Percentiles rank a stretch among this genome's conserved stretches.
Evolutionary conservation across 2,113 vertebrate genomes (phyloP).

Genomic region (Sprattus sprattus): DNA sequence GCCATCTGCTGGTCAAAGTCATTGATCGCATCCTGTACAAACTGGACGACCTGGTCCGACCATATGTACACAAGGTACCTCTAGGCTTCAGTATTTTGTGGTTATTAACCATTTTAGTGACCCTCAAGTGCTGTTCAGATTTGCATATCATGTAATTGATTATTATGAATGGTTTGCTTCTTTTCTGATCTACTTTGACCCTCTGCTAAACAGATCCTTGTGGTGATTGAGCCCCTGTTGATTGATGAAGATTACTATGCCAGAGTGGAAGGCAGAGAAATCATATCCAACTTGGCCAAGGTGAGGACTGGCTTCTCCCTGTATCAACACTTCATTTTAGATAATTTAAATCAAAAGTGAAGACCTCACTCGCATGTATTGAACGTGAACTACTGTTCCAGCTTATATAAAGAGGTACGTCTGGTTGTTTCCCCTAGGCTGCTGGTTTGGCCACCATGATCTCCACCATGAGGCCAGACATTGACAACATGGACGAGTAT

Average conservation of each 20-base stretch:
- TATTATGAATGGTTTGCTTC: too few relatives aligned
- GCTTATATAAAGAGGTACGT: background rate
- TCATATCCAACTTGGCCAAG: slow-evolving; percentile 99
- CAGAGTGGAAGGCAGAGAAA: slow-evolving; percentile 97
- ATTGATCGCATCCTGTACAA: slow-evolving; percentile 98
- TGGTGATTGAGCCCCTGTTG: slow-evolving; percentile 94
- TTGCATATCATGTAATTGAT: background rate
- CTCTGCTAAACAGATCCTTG: slow-evolving; percentile 82
- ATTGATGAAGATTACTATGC: slow-evolving; percentile 99
- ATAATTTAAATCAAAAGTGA: background rate
- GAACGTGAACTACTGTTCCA: background rate
- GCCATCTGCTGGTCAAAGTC: slow-evolving; percentile 97
- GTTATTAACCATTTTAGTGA: too few relatives aligned
- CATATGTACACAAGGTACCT: slow-evolving; percentile 94
- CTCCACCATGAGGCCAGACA: slow-evolving; percentile 97
- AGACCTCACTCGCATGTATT: background rate
- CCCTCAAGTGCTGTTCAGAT: background rate
- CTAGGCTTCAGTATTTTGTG: too few relatives aligned
- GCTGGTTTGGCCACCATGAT: slow-evolving; percentile 99
- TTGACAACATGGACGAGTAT: slow-evolving; percentile 99
- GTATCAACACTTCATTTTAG: background rate
- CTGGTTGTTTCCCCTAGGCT: slow-evolving; percentile 70
- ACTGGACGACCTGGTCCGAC: slow-evolving; percentile 93
- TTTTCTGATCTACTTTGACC: background rate
- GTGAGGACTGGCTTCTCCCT: slow-evolving; percentile 61